Conservation (phyloP, 2,888 invertebrate species). For the Sacculina carcini region DNA sequence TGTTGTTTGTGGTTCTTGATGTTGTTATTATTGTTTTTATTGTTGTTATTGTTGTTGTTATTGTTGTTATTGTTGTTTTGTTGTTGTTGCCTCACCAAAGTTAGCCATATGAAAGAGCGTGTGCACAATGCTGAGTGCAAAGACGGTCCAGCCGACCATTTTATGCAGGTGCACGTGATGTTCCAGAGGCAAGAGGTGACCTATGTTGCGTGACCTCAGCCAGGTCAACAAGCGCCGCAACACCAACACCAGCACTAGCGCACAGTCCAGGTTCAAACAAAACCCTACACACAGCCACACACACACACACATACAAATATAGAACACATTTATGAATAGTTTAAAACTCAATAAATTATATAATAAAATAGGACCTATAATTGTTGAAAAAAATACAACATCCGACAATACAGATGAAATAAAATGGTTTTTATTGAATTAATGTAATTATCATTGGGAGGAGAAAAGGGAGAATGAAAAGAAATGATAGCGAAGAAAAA, state of each 20-base stretch:
- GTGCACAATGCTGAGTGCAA: conserved; percentile 14
- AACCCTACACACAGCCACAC: conserved; percentile 12
- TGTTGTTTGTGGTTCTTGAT: no score
- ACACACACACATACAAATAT: no score
- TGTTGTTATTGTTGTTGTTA: neutral
- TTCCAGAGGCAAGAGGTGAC: conserved; percentile 14
- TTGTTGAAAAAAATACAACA: no score
- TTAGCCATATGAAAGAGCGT: conserved; percentile 15
- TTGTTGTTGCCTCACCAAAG: conserved; percentile 15
- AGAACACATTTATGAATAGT: no score
- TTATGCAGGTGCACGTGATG: conserved; percentile 15
- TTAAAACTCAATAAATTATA: no score
- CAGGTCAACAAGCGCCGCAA: conserved; percentile 14
- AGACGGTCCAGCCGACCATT: conserved; percentile 15
- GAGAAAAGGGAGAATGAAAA: no score
- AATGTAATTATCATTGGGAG: no score
- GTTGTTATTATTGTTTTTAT: no score
- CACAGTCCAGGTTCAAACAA: conserved; percentile 15
- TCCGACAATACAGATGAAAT: no score
- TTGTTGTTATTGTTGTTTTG: neutral
- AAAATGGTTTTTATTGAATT: no score
- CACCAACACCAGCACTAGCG: conserved; percentile 14
- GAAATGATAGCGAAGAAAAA: no score
- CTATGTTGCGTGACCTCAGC: conserved; percentile 10
- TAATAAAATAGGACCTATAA: no score